Percentiles rank a stretch among this genome's conserved stretches.
Conservation (phyloP, 2,888 invertebrate species). For the Sesia bembeciformis region DNA sequence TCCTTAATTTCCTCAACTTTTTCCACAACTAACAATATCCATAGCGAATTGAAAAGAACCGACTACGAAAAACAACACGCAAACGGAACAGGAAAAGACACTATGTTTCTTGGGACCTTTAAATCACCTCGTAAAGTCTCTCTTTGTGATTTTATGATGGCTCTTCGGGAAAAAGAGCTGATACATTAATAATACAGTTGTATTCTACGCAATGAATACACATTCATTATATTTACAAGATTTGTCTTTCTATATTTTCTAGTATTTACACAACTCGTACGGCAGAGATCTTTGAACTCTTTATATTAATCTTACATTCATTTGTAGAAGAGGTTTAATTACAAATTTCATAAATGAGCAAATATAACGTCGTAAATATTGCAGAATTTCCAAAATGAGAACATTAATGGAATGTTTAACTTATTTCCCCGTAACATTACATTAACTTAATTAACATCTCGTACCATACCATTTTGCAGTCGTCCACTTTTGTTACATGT, state of each 20-base stretch:
- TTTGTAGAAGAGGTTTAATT: too few relatives aligned
- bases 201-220: neutral
- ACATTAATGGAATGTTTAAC: too few relatives aligned
- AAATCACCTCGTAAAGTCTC: constrained; percentile 19
- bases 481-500: too few relatives aligned
- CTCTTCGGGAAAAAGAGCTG: constrained; percentile 13
- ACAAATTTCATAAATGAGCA: too few relatives aligned
- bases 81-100: constrained; percentile 15
- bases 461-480: too few relatives aligned
- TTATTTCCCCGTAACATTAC: too few relatives aligned
- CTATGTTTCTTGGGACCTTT: constrained; percentile 12
- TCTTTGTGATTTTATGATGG: constrained; percentile 23
- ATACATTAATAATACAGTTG: constrained; percentile 10
- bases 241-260: neutral
- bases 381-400: too few relatives aligned
- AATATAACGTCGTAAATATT: too few relatives aligned
- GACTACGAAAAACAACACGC: constrained; percentile 12
- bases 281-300: neutral
- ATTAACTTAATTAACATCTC: too few relatives aligned
- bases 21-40: neutral
- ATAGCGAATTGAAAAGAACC: neutral
- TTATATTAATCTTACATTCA: too few relatives aligned
- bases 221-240: neutral
- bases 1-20: too few relatives aligned
- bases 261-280: neutral